Percentiles rank a stretch among this genome's conserved stretches.
These are phyloP conservation scores for Diaperis boleti DNA, from an alignment of 2,888 invertebrate species.

Conservation along the genomic window DNA sequence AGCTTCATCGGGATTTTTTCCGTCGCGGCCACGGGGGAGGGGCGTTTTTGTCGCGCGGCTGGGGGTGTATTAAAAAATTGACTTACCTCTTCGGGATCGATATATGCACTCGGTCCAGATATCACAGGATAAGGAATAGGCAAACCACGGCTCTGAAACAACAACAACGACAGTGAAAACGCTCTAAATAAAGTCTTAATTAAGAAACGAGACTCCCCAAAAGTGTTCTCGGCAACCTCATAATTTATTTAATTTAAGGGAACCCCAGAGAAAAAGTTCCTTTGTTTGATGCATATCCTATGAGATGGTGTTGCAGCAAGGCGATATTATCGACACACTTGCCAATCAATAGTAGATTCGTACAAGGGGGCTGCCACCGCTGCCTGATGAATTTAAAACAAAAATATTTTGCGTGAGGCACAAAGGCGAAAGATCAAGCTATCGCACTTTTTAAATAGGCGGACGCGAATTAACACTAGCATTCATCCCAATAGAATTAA, in stretches of 20 bases:
- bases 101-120: slow-evolving; percentile 70
- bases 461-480: too few relatives aligned
- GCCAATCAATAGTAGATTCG: slow-evolving; percentile 16
- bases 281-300: slow-evolving; percentile 21
- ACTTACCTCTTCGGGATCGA: slow-evolving; percentile 71
- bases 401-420: too few relatives aligned
- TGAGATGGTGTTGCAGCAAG: slow-evolving; percentile 8
- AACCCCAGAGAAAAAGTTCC: slow-evolving; percentile 17
- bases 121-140: slow-evolving; percentile 69
- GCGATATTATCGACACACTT: slow-evolving; percentile 26
- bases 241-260: slow-evolving; percentile 26
- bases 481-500: too few relatives aligned
- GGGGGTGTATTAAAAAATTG: background rate
- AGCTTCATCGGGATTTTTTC: slow-evolving; percentile 10
- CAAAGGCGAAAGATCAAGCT: too few relatives aligned
- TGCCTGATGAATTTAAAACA: too few relatives aligned
- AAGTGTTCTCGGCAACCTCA: slow-evolving; percentile 6
- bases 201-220: slow-evolving; percentile 1
- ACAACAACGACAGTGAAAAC: slow-evolving; percentile 26
- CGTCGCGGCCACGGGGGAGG: background rate
- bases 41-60: slow-evolving; percentile 15
- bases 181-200: slow-evolving; percentile 17
- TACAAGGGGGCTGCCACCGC: too few relatives aligned
- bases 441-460: too few relatives aligned
- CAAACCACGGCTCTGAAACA: slow-evolving; percentile 69